Base-by-base conservation (phyloP, 1,140 invertebrate species). In the Cheumatopsyche charites region DNA sequence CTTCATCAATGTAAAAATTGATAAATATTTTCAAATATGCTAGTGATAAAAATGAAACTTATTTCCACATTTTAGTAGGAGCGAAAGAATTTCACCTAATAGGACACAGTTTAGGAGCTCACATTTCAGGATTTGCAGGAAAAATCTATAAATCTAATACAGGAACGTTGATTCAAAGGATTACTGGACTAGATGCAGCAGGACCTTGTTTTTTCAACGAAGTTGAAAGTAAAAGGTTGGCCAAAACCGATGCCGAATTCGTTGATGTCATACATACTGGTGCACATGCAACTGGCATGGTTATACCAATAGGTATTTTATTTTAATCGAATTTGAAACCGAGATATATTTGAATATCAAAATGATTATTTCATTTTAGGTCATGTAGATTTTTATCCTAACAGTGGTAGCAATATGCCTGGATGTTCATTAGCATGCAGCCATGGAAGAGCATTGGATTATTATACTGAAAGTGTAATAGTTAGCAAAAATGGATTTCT, bases 221-320 rank as follows among this genome's bases (percentile, higher is more conserved):
- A 43, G 76, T 82, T 0, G 76, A 81, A 7, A 80, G 82, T 15
- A 83, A 88, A 17, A 82, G 85, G 45, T 73, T 88, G 3, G 79
- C 86, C 62, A 77, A 81, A 15, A 80, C 78, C 3, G 82, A 87
- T 62, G 87, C 84, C 1, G 77, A 82, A n/a, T 87, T 87, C 70
- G 87, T 88, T 0, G 85, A 87, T 77, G 82, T 86, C 2, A 86
- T 87, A 70, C 87, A 88, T 77, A 88, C 87, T 12, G 83, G 85
- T 52, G 80, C 81, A 25, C 84, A 86, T 63, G 82, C 82, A 41
- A 78, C 87, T 15, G 88, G 87, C 0, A 85, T 87, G 5, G 3
- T 5, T 7, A 15, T 9, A 13, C 23, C 41, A 4, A 15, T 43
- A 1, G 68, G 68, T 70, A 70, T 6, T 49, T n/a, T n/a, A n/a